Percentiles rank a stretch among this genome's conserved stretches.
These are phyloP conservation scores for Microtus oregoni DNA, from an alignment of 2,113 vertebrate species.

Conservation along the genomic window DNA sequence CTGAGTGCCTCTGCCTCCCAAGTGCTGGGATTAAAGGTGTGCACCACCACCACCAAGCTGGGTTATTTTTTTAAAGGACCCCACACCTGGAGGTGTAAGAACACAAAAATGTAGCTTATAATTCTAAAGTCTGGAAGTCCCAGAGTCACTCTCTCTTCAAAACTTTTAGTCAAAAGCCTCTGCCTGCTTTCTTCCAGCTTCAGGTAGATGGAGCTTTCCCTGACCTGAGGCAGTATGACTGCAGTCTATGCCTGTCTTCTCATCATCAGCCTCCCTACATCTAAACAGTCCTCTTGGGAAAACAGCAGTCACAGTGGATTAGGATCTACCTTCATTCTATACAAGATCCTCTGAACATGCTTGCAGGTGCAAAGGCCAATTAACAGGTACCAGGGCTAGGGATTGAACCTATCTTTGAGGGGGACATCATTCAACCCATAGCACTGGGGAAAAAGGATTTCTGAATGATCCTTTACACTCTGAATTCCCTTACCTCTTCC, in stretches of 20 bases:
- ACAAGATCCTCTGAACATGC: slow-evolving; percentile 20
- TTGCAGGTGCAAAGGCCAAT: neutral
- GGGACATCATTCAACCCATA: neutral
- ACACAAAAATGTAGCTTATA: neutral
- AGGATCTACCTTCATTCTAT: neutral
- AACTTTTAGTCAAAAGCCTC: neutral
- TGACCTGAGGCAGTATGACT: neutral
- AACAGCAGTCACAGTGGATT: neutral
- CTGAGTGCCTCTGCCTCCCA: neutral
- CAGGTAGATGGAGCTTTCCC: neutral
- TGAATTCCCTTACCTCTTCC: neutral
- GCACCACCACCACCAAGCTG: neutral
- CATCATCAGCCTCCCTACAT: neutral
- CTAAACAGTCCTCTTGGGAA: neutral
- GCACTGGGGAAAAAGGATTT: neutral
- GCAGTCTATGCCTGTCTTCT: neutral
- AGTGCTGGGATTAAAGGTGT: neutral
- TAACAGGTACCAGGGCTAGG: neutral
- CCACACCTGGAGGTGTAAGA: neutral
- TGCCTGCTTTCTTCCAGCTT: neutral
- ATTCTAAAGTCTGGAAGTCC: neutral
- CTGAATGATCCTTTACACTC: neutral
- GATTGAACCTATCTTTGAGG: neutral
- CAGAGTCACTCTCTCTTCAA: neutral
- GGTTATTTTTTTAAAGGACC: neutral